Conservation (phyloP, 37 sponge, comb jelly and placozoan genomes). For the Ephydatia muelleri region DNA sequence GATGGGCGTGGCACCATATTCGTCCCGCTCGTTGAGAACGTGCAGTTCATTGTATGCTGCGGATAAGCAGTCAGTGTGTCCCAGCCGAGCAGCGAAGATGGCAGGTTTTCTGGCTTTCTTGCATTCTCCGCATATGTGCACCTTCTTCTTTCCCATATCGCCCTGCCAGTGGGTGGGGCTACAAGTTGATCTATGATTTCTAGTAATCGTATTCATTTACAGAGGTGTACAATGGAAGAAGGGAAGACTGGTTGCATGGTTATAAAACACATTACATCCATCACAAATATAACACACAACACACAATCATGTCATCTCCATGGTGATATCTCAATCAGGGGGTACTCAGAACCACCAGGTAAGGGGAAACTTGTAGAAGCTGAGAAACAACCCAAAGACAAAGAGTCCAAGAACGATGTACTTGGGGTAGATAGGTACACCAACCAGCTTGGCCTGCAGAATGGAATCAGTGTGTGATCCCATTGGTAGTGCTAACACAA, state of each 20-base stretch:
- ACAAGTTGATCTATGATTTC: too few relatives aligned
- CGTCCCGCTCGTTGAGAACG: conserved; percentile 89
- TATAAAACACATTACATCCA: too few relatives aligned
- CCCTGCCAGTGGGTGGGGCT: background rate
- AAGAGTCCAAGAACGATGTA: conserved; percentile 47
- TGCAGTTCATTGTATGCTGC: conserved; percentile 77
- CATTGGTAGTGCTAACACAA: too few relatives aligned
- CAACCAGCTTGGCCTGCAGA: conserved; percentile 62
- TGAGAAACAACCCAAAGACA: conserved; percentile 10
- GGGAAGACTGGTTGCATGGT: too few relatives aligned
- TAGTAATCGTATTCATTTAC: background rate
- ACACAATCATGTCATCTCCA: background rate
- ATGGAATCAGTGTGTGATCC: too few relatives aligned
- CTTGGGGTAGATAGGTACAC: conserved; percentile 68
- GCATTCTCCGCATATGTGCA: conserved; percentile 60
- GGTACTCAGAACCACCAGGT: background rate
- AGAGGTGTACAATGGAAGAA: too few relatives aligned
- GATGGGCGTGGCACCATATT: conserved; percentile 90
- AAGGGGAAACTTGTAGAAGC: background rate
- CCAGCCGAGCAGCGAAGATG: conserved; percentile 78
- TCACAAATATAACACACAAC: background rate
- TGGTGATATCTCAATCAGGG: too few relatives aligned
- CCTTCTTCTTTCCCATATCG: conserved; percentile 20
- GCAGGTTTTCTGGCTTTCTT: conserved; percentile 50
- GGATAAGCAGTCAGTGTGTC: conserved; percentile 77